These are phyloP conservation scores for Netelia virgata DNA, from an alignment of 2,888 invertebrate genomes.

Conservation along the genomic window DNA sequence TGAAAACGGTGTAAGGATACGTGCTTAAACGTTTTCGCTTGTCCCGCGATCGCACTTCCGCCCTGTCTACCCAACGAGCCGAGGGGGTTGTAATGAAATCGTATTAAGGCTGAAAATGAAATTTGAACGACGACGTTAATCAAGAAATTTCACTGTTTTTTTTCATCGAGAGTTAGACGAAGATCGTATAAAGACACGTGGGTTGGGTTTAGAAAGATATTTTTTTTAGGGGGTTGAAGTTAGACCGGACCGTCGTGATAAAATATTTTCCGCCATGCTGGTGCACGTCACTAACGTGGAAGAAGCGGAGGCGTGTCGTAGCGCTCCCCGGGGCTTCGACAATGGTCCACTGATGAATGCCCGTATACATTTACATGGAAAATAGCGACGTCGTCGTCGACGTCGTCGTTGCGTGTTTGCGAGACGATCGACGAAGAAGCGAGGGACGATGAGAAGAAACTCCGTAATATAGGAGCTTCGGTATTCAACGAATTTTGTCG, in stretches of 20 bases:
- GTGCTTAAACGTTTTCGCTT: slow-evolving; percentile 16
- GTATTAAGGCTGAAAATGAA: too few species aligned
- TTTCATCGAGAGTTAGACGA: too few species aligned
- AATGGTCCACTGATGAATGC: slow-evolving; percentile 80
- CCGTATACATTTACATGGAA: slow-evolving; percentile 84
- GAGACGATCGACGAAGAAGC: slow-evolving; percentile 75
- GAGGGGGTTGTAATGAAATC: too few species aligned
- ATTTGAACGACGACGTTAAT: too few species aligned
- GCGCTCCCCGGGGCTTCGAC: slow-evolving; percentile 74
- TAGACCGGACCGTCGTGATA: slow-evolving; percentile 2
- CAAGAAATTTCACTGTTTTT: too few species aligned
- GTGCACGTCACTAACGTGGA: slow-evolving; percentile 61
- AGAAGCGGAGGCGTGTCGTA: slow-evolving; percentile 76
- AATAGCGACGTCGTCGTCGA: slow-evolving; percentile 74
- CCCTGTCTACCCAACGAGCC: background rate
- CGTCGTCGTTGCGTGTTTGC: slow-evolving; percentile 38
- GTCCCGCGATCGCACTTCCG: slow-evolving; percentile 40
- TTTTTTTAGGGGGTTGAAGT: background rate
- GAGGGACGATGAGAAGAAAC: slow-evolving; percentile 70
- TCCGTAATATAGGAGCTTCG: slow-evolving; percentile 59
- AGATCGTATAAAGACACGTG: too few species aligned
- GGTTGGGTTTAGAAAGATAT: too few species aligned
- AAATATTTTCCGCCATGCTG: slow-evolving; percentile 59
- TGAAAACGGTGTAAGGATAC: background rate
- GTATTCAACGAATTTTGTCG: slow-evolving; percentile 69